These are phyloP conservation scores for Heliconius eleuchia DNA, from an alignment of 1,140 invertebrate species.

Conservation along the genomic window DNA sequence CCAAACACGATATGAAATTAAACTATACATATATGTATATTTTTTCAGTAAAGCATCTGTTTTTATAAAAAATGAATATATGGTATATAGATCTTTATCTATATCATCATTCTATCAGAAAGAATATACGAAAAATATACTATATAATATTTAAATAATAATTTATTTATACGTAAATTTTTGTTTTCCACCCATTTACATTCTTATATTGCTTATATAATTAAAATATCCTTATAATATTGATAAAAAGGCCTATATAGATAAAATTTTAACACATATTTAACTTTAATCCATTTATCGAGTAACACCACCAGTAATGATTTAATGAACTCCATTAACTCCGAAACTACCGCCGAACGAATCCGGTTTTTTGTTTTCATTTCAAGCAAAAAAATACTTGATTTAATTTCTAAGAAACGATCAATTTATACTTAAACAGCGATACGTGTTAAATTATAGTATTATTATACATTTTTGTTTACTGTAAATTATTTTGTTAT, in stretches of 20 bases:
- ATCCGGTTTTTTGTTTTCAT: conserved; percentile 11
- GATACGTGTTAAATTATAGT: not conserved
- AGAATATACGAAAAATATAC: not conserved
- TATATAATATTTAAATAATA: not conserved
- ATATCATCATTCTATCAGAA: too few relatives aligned
- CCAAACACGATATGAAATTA: not conserved
- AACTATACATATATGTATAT: too few relatives aligned
- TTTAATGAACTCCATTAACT: conserved; percentile 24
- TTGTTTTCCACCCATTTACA: not conserved
- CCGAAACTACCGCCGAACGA: conserved; percentile 4
- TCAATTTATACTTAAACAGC: not conserved
- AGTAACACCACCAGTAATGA: conserved; percentile 1
- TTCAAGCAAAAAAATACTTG: conserved; percentile 10
- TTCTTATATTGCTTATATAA: not conserved
- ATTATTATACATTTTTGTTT: conserved; percentile 1
- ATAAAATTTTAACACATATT: conserved; percentile 9
- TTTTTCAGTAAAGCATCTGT: not conserved
- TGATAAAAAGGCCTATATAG: not conserved
- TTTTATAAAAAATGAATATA: not conserved
- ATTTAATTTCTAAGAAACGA: conserved; percentile 9
- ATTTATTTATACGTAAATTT: not conserved
- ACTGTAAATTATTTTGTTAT: not conserved
- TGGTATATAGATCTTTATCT: not conserved
- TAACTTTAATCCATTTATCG: conserved; percentile 6
- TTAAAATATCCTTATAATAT: conserved; percentile 6